phyloP scores from a whole-genome alignment of 64 coral and sea anemone genomes.

The Actinia tenebrosa region DNA sequence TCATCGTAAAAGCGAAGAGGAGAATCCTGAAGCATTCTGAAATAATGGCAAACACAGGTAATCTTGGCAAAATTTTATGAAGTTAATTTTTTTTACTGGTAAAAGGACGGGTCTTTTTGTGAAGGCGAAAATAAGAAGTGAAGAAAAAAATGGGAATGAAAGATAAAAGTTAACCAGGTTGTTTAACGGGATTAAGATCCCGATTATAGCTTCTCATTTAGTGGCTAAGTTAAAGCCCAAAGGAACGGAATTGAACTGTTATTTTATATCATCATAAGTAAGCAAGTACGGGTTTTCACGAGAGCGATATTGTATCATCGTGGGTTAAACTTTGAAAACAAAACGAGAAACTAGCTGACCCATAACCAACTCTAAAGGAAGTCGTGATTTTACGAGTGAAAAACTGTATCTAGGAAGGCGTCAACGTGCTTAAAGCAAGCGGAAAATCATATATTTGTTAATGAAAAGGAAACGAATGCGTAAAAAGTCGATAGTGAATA shows the following conservation, averaged over 20 bases:
- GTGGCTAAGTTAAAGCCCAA: slow-evolving; percentile 7
- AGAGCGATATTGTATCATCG: neutral
- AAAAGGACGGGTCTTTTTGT: neutral
- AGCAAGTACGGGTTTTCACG: neutral
- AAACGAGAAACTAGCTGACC: neutral
- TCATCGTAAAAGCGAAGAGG: neutral
- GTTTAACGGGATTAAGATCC: neutral
- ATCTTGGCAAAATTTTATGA: neutral
- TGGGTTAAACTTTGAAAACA: neutral
- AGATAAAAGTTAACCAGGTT: neutral
- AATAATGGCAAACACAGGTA: neutral
- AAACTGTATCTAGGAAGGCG: neutral
- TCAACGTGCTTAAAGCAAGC: no score
- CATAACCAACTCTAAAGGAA: neutral
- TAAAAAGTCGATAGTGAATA: no score
- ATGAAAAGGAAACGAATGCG: no score
- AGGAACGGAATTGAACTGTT: neutral
- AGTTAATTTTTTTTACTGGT: neutral
- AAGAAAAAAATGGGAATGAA: neutral
- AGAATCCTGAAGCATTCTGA: neutral
- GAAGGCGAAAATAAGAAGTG: neutral
- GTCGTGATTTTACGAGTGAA: neutral
- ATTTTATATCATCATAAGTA: neutral
- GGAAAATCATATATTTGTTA: no score
- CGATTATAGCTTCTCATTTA: neutral